phyloP scores from a whole-genome alignment of 2,797 vertebrate species.

The Acanthopagrus latus region DNA sequence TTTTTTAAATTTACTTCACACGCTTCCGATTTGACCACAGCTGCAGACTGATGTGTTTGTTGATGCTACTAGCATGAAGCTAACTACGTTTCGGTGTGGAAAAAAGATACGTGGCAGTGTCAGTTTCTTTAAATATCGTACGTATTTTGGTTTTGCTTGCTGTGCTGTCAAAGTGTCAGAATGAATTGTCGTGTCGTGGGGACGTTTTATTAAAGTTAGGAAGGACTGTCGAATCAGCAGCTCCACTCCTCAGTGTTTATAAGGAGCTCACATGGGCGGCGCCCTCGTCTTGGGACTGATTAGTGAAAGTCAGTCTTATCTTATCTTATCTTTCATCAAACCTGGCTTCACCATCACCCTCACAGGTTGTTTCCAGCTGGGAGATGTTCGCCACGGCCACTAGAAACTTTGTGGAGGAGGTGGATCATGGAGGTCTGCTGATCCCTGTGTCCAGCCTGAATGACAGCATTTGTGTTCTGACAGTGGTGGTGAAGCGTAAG shows the following conservation, averaged over 20 bases:
- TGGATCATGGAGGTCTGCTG: slow-evolving; percentile 88
- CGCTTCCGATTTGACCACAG: neutral
- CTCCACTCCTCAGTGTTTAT: neutral
- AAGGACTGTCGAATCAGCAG: neutral
- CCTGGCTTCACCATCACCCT: neutral
- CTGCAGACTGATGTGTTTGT: neutral
- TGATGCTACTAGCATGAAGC: neutral
- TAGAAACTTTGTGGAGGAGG: slow-evolving; percentile 91
- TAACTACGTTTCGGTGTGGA: neutral
- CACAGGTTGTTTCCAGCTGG: slow-evolving; percentile 18
- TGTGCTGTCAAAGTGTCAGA: no score
- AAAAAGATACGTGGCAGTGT: fast-evolving
- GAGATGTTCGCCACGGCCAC: slow-evolving; percentile 95
- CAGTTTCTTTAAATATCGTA: no score
- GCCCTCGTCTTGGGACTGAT: neutral
- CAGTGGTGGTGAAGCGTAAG: slow-evolving; percentile 90
- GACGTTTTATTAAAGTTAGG: neutral
- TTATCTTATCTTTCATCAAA: neutral
- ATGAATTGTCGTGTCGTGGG: fast-evolving
- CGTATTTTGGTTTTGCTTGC: neutral
- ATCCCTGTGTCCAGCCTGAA: slow-evolving; percentile 90
- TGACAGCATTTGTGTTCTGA: slow-evolving; percentile 86
- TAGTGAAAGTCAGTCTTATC: neutral
- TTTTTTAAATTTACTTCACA: fast-evolving
- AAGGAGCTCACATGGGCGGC: neutral